These are phyloP conservation scores for Chrysomallon squamiferum DNA, from an alignment of 1,140 invertebrate genomes.

Conservation along the genomic window DNA sequence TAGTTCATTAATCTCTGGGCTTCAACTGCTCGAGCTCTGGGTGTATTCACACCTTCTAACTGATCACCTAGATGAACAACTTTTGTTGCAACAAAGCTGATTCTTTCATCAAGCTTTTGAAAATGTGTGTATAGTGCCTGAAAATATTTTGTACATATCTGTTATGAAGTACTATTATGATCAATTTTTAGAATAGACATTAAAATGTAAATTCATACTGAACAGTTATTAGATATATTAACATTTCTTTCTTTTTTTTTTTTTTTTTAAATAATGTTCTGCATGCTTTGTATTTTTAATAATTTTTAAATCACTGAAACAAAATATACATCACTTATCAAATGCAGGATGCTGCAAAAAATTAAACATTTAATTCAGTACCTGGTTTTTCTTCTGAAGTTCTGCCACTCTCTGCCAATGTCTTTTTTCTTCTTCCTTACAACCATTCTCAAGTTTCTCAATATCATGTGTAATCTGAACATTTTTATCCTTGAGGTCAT, in stretches of 20 bases:
- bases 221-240: background rate
- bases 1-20: conserved; percentile 93
- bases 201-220: no score
- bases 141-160: conserved; percentile 39
- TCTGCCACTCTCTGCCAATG: conserved; percentile 83
- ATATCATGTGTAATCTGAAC: conserved; percentile 87
- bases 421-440: conserved; percentile 85
- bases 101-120: conserved; percentile 92
- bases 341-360: no score
- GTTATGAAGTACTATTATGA: no score
- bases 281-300: no score
- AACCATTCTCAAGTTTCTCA: conserved; percentile 80
- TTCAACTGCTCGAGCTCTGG: conserved; percentile 90
- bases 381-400: conserved; percentile 87
- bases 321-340: no score
- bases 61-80: conserved; percentile 98
- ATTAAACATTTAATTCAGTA: no score
- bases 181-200: no score
- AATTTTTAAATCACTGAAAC: no score
- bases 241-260: no score
- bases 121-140: conserved; percentile 85
- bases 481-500: conserved; percentile 79
- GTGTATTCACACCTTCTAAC: conserved; percentile 94
- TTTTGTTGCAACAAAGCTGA: conserved; percentile 95
- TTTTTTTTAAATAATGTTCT: no score